Percentiles rank a stretch among this genome's conserved stretches.
These are phyloP conservation scores for Drosophila murphyi DNA, from an alignment of 1,140 invertebrate genomes.

Conservation along the genomic window DNA sequence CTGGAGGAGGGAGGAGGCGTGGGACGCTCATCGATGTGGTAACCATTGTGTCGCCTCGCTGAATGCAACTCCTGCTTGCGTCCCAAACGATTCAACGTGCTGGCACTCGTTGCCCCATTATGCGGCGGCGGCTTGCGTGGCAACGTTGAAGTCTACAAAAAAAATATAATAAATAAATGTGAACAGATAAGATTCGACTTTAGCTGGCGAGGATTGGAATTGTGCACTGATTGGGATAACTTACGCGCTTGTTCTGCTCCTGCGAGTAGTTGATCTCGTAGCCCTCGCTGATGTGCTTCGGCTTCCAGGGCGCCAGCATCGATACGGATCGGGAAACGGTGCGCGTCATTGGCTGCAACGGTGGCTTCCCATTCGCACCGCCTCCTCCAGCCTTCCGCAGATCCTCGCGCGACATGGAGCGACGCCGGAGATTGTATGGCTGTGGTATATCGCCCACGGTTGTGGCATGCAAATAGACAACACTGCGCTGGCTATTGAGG, in stretches of 20 bases:
- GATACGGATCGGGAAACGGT: conserved; percentile 93
- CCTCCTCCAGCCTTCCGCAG: conserved; percentile 85
- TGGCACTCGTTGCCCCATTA: conserved; percentile 67
- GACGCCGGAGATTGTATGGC: conserved; percentile 79
- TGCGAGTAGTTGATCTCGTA: conserved; percentile 93
- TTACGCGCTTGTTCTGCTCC: conserved; percentile 86
- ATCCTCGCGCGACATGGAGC: conserved; percentile 88
- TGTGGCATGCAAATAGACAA: conserved; percentile 92
- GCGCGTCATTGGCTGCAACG: conserved; percentile 88
- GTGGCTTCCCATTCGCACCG: conserved; percentile 67
- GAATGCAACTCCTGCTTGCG: conserved; percentile 53
- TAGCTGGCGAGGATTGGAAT: neutral
- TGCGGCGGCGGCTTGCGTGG: conserved; percentile 73
- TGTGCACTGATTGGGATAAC: neutral
- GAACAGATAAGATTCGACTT: neutral
- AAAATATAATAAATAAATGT: neutral
- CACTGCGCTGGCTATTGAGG: conserved; percentile 90
- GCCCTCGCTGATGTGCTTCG: conserved; percentile 89
- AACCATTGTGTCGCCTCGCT: conserved; percentile 48
- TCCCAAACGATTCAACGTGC: conserved; percentile 62
- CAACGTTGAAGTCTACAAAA: conserved; percentile 65
- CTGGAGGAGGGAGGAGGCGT: conserved; percentile 44
- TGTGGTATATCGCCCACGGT: conserved; percentile 86
- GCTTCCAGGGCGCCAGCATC: conserved; percentile 93
- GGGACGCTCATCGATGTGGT: conserved; percentile 73